Evolutionary conservation across 2,888 invertebrate species (phyloP).

Genomic region (Agrenia bidenticulata): DNA sequence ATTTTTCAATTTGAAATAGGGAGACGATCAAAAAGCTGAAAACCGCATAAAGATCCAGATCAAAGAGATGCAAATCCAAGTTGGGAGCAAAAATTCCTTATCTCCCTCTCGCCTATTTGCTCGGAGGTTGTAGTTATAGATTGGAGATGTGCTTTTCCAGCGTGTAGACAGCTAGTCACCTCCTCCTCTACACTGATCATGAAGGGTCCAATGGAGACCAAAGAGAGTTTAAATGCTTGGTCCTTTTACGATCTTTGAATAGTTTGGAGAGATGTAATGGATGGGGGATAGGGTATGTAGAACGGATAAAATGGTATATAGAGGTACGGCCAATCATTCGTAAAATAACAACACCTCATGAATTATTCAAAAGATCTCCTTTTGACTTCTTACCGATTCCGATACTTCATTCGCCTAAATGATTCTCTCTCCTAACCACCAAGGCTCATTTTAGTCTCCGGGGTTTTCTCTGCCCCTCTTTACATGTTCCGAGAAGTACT

Average conservation of each 20-base stretch:
- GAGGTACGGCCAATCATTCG: conserved; percentile 46
- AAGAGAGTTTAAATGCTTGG: no score
- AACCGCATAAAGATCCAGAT: conserved; percentile 51
- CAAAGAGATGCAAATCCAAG: conserved; percentile 53
- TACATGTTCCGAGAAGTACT: not conserved
- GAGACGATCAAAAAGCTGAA: conserved; percentile 46
- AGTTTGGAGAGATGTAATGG: not conserved
- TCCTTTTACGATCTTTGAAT: not conserved
- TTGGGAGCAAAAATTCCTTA: conserved; percentile 14
- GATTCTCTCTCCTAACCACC: conserved; percentile 18
- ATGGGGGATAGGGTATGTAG: no score
- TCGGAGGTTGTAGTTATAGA: no score
- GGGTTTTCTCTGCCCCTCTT: conserved; percentile 1
- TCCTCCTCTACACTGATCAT: no score
- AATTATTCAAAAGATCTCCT: conserved; percentile 46
- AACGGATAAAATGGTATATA: no score
- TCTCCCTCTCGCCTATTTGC: not conserved
- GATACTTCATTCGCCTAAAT: conserved; percentile 24
- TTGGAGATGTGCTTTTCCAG: no score
- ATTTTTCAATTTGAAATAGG: conserved; percentile 29
- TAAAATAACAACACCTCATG: conserved; percentile 53
- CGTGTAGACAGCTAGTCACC: no score
- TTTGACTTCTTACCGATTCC: conserved; percentile 24
- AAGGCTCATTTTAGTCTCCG: conserved; percentile 13
- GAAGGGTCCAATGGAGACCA: no score